Evolutionary conservation across 2,888 invertebrate genomes (phyloP).

Genomic region (Macaria notata): DNA sequence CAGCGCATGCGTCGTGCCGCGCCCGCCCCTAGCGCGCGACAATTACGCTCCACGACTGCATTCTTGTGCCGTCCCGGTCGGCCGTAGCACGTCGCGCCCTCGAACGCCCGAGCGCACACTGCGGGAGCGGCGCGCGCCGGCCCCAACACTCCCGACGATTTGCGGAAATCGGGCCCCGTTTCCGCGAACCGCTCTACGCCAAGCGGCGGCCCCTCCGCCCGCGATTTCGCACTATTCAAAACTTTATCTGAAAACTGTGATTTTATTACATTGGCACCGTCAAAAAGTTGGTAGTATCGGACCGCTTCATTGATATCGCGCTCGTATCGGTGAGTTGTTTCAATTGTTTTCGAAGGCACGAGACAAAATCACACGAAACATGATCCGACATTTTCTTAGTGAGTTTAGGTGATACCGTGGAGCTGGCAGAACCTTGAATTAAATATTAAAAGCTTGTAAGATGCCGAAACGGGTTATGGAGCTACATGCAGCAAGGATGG

Average conservation of each 20-base stretch:
- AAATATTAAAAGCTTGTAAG: conserved; percentile 4
- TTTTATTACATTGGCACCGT: conserved; percentile 1
- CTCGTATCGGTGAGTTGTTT: conserved; percentile 14
- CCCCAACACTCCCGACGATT: conserved; percentile 1
- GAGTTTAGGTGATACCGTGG: neutral
- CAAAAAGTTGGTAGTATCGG: neutral
- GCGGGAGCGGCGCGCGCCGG: conserved; percentile 22
- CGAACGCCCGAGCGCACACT: conserved; percentile 2
- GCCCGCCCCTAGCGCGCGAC: conserved; percentile 21
- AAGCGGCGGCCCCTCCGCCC: neutral
- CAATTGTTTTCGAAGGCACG: neutral
- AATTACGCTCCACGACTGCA: conserved; percentile 33
- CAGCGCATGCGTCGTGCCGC: conserved; percentile 27
- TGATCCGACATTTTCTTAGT: neutral
- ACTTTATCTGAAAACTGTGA: conserved; percentile 2
- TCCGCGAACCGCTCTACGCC: conserved; percentile 3
- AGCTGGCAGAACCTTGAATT: conserved; percentile 5
- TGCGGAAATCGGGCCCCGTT: conserved; percentile 4
- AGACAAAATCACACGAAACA: conserved; percentile 13
- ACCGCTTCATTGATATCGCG: conserved; percentile 5
- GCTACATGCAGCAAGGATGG: conserved; percentile 2
- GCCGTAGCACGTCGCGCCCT: conserved; percentile 21
- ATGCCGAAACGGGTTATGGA: neutral
- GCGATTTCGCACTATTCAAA: conserved; percentile 3
- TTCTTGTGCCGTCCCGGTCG: conserved; percentile 27